These are phyloP conservation scores for Blennius ocellaris DNA, from an alignment of 2,113 vertebrate species.

Conservation along the genomic window DNA sequence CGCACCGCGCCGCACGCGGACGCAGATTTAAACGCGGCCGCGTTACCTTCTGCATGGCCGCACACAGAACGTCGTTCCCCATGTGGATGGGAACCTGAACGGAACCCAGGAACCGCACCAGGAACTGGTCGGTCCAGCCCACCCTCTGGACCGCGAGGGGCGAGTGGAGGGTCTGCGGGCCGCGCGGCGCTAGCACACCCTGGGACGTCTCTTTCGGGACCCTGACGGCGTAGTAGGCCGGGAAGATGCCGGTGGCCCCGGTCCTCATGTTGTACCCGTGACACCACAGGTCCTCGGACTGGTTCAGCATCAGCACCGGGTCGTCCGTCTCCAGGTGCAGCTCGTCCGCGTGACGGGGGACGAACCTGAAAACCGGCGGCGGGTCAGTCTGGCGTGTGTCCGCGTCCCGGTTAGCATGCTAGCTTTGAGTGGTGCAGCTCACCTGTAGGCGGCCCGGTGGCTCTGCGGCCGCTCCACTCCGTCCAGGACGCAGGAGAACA, in stretches of 20 bases:
- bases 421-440: neutral
- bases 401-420: neutral
- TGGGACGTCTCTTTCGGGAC: constrained; percentile 77
- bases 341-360: constrained; percentile 94
- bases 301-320: constrained; percentile 90
- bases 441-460: constrained; percentile 91
- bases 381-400: neutral
- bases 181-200: constrained; percentile 47
- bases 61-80: constrained; percentile 93
- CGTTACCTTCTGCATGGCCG: constrained; percentile 99
- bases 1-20: no score
- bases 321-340: constrained; percentile 93
- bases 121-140: constrained; percentile 89
- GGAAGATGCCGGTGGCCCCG: constrained; percentile 91
- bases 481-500: constrained; percentile 93
- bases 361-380: constrained; percentile 84
- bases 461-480: constrained; percentile 94
- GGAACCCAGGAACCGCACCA: constrained; percentile 93
- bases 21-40: no score
- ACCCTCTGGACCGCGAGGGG: constrained; percentile 77
- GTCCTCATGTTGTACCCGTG: constrained; percentile 98
- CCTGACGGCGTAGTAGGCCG: constrained; percentile 92
- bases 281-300: constrained; percentile 95
- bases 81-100: constrained; percentile 95
- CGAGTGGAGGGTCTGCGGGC: neutral